Conservation (phyloP, 2,888 invertebrate species). For the Prenolepis imparis region DNA sequence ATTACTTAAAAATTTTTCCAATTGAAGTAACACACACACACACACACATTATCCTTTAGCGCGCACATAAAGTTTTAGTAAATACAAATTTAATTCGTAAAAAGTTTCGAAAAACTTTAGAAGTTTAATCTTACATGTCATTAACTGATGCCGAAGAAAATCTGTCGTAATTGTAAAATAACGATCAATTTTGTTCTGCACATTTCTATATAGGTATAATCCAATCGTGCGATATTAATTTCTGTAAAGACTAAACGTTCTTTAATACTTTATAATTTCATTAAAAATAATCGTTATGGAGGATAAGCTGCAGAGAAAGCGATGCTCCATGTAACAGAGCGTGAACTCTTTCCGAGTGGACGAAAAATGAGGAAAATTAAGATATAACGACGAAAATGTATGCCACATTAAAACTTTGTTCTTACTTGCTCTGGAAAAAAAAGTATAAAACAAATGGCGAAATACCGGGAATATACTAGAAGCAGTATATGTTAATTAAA, state of each 20-base stretch:
- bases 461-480: not conserved
- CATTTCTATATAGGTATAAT: not conserved
- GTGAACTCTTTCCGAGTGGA: not conserved
- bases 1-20: not conserved
- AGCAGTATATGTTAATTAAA: slow-evolving; percentile 26
- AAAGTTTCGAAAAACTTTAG: not conserved
- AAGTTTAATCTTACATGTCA: not conserved
- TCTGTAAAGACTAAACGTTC: not conserved
- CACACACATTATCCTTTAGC: not conserved
- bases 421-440: not conserved
- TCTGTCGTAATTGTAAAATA: not conserved
- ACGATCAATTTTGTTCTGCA: not conserved
- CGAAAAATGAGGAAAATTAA: slow-evolving; percentile 30
- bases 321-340: not conserved
- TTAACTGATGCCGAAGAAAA: not conserved
- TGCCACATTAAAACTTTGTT: not conserved
- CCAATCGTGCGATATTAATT: slow-evolving; percentile 12
- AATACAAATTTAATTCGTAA: not conserved
- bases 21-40: too few species aligned
- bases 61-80: not conserved
- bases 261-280: not conserved
- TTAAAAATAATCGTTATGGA: not conserved
- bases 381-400: not conserved
- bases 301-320: not conserved
- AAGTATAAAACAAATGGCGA: not conserved